These are phyloP conservation scores for Netelia inedita DNA, from an alignment of 2,888 invertebrate species.

Conservation along the genomic window DNA sequence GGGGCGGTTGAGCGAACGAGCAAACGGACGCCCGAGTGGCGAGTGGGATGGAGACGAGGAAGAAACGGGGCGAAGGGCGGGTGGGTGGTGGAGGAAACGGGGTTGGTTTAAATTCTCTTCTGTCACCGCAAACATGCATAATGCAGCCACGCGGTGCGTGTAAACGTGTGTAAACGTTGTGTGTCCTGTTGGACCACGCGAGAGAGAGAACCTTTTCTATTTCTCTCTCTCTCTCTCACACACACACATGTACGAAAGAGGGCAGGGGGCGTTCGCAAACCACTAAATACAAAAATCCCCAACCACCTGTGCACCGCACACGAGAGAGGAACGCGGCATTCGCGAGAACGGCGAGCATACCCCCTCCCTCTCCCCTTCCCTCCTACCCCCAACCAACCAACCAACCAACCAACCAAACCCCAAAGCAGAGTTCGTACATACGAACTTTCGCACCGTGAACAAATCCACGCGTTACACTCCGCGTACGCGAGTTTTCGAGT, in stretches of 20 bases:
- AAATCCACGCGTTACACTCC: conserved; percentile 34
- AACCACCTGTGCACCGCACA: conserved; percentile 84
- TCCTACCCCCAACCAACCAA: neutral
- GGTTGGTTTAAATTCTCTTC: conserved; percentile 84
- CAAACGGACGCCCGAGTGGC: neutral
- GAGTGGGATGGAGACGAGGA: neutral
- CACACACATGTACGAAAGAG: neutral
- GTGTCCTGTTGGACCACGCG: conserved; percentile 57
- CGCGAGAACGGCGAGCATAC: conserved; percentile 21
- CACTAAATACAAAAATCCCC: conserved; percentile 85
- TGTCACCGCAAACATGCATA: conserved; percentile 85
- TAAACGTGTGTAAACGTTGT: conserved; percentile 80
- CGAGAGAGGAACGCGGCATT: conserved; percentile 41
- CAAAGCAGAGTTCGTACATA: conserved; percentile 3
- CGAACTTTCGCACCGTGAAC: conserved; percentile 51
- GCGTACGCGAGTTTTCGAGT: conserved; percentile 77
- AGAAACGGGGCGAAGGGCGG: conserved; percentile 23
- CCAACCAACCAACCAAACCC: neutral
- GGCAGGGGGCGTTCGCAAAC: conserved; percentile 75
- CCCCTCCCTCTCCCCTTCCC: conserved; percentile 23
- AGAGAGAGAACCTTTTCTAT: no score
- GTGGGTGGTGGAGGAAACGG: conserved; percentile 68
- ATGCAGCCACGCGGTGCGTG: conserved; percentile 82
- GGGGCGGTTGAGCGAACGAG: conserved; percentile 13
- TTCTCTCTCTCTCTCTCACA: no score